phyloP scores from a whole-genome alignment of 2,888 invertebrate species.

The Trissolcus brochymenae region DNA sequence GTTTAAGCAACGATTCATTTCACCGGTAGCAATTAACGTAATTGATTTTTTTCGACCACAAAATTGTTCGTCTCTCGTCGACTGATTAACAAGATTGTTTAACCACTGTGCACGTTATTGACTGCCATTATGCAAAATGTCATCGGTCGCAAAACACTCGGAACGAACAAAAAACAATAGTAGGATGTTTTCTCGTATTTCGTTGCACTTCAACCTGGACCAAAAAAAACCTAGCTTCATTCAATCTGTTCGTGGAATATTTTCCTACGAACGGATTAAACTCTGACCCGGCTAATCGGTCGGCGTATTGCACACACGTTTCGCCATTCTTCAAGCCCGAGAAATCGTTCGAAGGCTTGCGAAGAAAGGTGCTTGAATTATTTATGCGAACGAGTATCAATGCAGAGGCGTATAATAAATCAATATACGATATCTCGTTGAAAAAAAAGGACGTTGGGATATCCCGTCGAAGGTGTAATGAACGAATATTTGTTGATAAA shows the following conservation, averaged over 20 bases:
- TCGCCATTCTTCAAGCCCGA: slow-evolving; percentile 6
- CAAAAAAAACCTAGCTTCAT: slow-evolving; percentile 9
- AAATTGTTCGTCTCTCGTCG: not conserved
- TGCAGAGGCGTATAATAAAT: slow-evolving; percentile 14
- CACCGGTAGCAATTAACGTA: too few relatives aligned
- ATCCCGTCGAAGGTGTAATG: not conserved
- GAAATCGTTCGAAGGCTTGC: slow-evolving; percentile 2
- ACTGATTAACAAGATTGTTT: slow-evolving; percentile 16
- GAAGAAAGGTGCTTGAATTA: slow-evolving; percentile 17
- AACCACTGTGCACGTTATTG: slow-evolving; percentile 14
- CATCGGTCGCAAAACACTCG: slow-evolving; percentile 9
- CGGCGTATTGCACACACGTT: slow-evolving; percentile 31
- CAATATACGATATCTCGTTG: slow-evolving; percentile 8
- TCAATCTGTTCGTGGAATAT: slow-evolving; percentile 18
- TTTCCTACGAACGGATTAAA: slow-evolving; percentile 23
- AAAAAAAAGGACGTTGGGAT: not conserved
- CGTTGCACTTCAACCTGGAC: slow-evolving; percentile 2
- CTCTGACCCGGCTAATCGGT: slow-evolving; percentile 27
- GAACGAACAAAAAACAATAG: slow-evolving; percentile 22
- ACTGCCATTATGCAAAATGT: slow-evolving; percentile 31
- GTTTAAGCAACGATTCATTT: too few relatives aligned
- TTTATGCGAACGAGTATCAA: slow-evolving; percentile 18
- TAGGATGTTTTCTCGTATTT: slow-evolving; percentile 4
- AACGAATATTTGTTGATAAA: not conserved
- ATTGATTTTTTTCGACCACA: too few relatives aligned